Conservation (phyloP, 2,888 invertebrate species). For the Diadegma fenestrale region DNA sequence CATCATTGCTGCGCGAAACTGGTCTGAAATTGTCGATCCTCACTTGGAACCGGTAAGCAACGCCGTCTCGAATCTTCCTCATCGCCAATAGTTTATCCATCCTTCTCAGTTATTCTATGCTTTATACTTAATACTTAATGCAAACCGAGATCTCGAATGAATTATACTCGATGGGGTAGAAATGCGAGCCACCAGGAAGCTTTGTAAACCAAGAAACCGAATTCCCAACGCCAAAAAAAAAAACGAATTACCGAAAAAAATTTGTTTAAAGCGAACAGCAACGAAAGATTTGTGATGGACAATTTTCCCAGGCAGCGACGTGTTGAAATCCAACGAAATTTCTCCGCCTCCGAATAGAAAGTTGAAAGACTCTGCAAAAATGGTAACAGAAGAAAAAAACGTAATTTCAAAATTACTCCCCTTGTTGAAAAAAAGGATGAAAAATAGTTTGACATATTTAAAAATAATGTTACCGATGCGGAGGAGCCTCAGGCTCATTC, state of each 20-base stretch:
- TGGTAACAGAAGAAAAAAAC: no score
- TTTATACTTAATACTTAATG: conserved; percentile 79
- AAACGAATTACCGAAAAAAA: background rate
- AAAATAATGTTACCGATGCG: background rate
- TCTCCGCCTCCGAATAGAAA: no score
- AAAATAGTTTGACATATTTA: background rate
- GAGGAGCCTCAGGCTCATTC: background rate
- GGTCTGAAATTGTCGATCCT: conserved; percentile 81
- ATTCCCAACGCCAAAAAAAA: background rate
- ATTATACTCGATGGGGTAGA: conserved; percentile 77
- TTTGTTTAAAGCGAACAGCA: no score
- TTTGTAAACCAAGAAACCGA: background rate
- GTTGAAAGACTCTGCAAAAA: no score
- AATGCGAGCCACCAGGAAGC: conserved; percentile 11
- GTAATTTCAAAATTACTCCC: no score
- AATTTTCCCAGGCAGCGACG: no score
- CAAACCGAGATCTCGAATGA: conserved; percentile 82
- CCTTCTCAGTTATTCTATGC: conserved; percentile 76
- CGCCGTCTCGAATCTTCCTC: conserved; percentile 65
- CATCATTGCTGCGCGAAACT: conserved; percentile 82
- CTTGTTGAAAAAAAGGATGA: background rate
- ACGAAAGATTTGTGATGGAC: no score
- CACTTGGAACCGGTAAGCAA: conserved; percentile 66
- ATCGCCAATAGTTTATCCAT: conserved; percentile 80
- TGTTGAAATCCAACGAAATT: no score